Evolutionary conservation across 92 coral and sea anemone genomes (phyloP).

Genomic region (Actinernus sp.): DNA sequence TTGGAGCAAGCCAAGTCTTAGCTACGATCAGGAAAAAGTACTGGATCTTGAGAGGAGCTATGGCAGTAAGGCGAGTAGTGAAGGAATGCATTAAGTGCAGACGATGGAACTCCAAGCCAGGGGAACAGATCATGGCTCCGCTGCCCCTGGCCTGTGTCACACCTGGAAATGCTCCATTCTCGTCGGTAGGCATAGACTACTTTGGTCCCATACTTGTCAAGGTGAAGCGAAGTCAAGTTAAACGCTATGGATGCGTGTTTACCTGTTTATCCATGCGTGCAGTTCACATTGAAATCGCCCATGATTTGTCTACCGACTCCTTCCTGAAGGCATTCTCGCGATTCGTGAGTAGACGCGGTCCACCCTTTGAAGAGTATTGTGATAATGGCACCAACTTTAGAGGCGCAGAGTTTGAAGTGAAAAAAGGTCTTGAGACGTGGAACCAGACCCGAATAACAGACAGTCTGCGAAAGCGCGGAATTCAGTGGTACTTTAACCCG

Average conservation of each 20-base stretch:
- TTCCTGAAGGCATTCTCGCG: no score
- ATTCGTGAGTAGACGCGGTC: no score
- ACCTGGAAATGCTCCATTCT: constrained; percentile 23
- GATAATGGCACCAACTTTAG: constrained; percentile 38
- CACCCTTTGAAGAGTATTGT: no score
- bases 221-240: constrained; percentile 16
- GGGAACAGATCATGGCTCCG: constrained; percentile 18
- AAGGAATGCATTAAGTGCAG: constrained; percentile 14
- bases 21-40: constrained; percentile 8
- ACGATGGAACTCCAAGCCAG: constrained; percentile 19
- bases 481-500: constrained; percentile 29
- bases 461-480: background rate
- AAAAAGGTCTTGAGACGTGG: background rate
- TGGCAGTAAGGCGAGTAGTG: constrained; percentile 16
- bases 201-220: constrained; percentile 40
- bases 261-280: constrained; percentile 58
- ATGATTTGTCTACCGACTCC: constrained; percentile 40
- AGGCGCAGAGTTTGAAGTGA: constrained; percentile 13
- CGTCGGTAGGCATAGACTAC: constrained; percentile 22
- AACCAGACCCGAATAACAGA: constrained; percentile 2
- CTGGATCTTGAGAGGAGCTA: constrained; percentile 32
- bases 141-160: constrained; percentile 16
- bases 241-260: constrained; percentile 36
- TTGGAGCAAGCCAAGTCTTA: constrained; percentile 26
- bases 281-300: constrained; percentile 41